Evolutionary conservation across 2,113 vertebrate species (phyloP).

Genomic region (Bos taurus): ARS-UCD2.0 NC_037357.1:27593001-27593500

Average conservation of each 20-base stretch:
- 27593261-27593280: background rate
- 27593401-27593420: background rate
- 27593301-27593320: background rate
- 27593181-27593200: background rate
- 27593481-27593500: background rate
- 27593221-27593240: background rate
- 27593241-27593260: background rate
- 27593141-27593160: slow-evolving; percentile 40
- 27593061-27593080: background rate
- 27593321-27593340: background rate
- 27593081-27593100: background rate
- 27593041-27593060: slow-evolving; percentile 27
- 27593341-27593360: background rate
- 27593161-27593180: background rate
- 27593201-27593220: background rate
- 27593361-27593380: background rate
- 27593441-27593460: background rate
- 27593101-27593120: slow-evolving; percentile 23
- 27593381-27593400: background rate
- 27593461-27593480: background rate
- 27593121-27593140: slow-evolving; percentile 17
- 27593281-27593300: background rate
- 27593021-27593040: slow-evolving; percentile 14
- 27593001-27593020: background rate
- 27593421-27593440: background rate